These are phyloP conservation scores for Luidia sarsii DNA, from an alignment of 53 echinoderm and acorn worm species.

Conservation along the genomic window DNA sequence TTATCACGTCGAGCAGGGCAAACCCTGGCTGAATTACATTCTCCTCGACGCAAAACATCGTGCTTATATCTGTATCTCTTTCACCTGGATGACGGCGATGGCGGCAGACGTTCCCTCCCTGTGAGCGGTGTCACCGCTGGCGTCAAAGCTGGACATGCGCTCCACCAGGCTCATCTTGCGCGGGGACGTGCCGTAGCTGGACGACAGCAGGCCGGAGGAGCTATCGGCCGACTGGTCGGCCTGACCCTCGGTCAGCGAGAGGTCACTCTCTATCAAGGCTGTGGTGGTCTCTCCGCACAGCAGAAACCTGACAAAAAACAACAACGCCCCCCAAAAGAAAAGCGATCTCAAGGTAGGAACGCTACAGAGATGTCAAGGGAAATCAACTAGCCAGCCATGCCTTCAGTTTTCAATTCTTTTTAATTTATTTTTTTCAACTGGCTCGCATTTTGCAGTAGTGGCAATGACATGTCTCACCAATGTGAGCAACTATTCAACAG, in stretches of 20 bases:
- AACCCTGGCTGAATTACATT: too few relatives aligned
- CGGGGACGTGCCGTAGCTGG: conserved; percentile 88
- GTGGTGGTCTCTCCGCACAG: conserved; percentile 95
- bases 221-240: conserved; percentile 65
- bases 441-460: too few relatives aligned
- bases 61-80: too few relatives aligned
- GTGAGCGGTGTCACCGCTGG: conserved; percentile 86
- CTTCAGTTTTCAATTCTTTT: too few relatives aligned
- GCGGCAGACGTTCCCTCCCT: conserved; percentile 89
- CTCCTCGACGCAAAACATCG: too few relatives aligned
- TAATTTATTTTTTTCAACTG: too few relatives aligned
- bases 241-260: conserved; percentile 74
- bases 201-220: conserved; percentile 61
- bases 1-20: too few relatives aligned
- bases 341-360: neutral
- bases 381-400: too few relatives aligned
- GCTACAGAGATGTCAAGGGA: too few relatives aligned
- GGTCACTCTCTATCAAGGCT: conserved; percentile 86
- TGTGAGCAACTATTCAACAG: too few relatives aligned
- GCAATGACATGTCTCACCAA: too few relatives aligned
- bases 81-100: conserved; percentile 94
- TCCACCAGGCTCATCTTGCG: conserved; percentile 91
- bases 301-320: conserved; percentile 62
- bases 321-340: neutral
- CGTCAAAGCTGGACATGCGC: conserved; percentile 92